A percentile compares a stretch with the other conserved stretches of the same genome.
phyloP scores from a whole-genome alignment of 2,888 invertebrate genomes.

The Panopea generosa region DNA sequence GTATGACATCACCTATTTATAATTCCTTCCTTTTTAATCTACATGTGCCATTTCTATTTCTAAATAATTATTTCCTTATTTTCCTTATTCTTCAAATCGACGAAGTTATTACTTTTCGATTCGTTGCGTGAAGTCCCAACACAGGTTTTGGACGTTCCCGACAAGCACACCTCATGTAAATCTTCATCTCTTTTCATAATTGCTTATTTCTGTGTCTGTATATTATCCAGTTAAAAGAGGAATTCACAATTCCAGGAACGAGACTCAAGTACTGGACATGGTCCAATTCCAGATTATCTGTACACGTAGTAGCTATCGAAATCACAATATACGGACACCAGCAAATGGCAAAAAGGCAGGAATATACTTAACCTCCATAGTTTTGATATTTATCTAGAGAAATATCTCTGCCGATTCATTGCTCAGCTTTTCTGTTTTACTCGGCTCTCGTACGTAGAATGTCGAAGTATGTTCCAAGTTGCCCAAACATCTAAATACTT shows the following conservation, averaged over 20 bases:
- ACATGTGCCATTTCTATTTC: too few relatives aligned
- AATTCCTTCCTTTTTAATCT: too few relatives aligned
- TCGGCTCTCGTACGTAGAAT: too few relatives aligned
- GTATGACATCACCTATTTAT: too few relatives aligned
- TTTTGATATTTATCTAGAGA: conserved; percentile 34
- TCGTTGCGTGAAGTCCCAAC: too few relatives aligned
- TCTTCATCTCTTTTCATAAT: conserved; percentile 37
- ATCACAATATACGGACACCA: conserved; percentile 39
- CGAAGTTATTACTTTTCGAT: too few relatives aligned
- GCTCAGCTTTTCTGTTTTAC: conserved; percentile 16
- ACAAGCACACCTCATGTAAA: too few relatives aligned
- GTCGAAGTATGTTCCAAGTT: too few relatives aligned
- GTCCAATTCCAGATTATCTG: conserved; percentile 7
- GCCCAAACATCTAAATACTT: too few relatives aligned
- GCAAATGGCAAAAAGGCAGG: conserved; percentile 45
- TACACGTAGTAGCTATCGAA: conserved; percentile 11
- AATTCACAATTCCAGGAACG: conserved; percentile 35
- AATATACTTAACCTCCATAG: conserved; percentile 45
- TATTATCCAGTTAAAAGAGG: conserved; percentile 44
- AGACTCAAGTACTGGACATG: conserved; percentile 26
- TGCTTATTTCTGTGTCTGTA: conserved; percentile 51
- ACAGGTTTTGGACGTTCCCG: too few relatives aligned
- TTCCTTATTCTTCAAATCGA: too few relatives aligned
- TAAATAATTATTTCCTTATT: too few relatives aligned
- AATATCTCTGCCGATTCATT: conserved; percentile 33